Base-by-base conservation (phyloP, 2,113 vertebrate genomes). In the Xiphorhynchus elegans region DNA sequence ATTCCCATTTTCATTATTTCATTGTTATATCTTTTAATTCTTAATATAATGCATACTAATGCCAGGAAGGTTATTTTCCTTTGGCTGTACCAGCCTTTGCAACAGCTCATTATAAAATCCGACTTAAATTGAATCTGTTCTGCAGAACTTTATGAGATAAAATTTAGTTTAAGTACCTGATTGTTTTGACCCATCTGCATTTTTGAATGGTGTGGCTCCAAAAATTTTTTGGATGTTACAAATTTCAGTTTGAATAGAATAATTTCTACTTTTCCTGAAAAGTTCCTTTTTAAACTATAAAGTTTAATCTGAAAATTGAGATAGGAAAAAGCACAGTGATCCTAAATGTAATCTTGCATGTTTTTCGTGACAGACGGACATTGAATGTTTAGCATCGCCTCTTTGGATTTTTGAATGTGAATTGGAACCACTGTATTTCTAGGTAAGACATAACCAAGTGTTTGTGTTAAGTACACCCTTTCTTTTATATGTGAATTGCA, bases 331-430 rank as follows among this genome's bases (percentile, higher is more conserved):
- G 5, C 40, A 42, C 35, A 72, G 7, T 5, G 16, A 64, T 74
- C 26, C 31, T 35, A 62, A 17, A 7, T 70, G 12, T 95, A 81
- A 97, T 69, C 37, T 46, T 84, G 21, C 60, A 73, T 93, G n/a
- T 88, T 94, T 97, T 87, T 77, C 2, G 0, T 95, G 50, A 74
- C 94, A 90, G 91, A 62, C 60, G 0, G 55, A 55, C 67, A 0
- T 58, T 96, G 94, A 93, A 85, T 91, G 49, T 79, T 83, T 85
- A 93, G 68, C 78, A 69, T 83, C 86, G 37, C 66, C 18, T 59
- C 77, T 94, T 50, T 75, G 95, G 92, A 84, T 93, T 94, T 89
- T 88, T 90, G 96, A 72, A 96, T 92, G 90, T 93, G 93, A 96
- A 91, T 93, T 73, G 92, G 92, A 96, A 75, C 67, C 56, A 47